Conservation (phyloP, 2,113 vertebrate genomes). For the Macrotus californicus region DNA sequence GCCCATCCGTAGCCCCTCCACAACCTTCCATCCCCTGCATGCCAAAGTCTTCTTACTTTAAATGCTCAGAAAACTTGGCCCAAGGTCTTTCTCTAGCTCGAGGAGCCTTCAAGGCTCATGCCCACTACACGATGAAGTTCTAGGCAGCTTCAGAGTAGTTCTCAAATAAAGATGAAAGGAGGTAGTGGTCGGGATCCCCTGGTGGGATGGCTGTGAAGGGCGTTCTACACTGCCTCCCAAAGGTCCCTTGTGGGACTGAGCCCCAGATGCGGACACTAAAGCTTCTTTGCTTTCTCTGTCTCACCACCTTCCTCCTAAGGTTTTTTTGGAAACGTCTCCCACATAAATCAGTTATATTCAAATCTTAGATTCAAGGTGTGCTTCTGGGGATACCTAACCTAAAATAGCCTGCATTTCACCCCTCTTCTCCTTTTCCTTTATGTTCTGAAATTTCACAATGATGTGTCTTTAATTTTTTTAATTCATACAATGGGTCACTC, state of each 20-base stretch:
- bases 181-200: neutral
- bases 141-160: neutral
- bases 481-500: neutral
- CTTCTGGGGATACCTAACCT: neutral
- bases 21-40: neutral
- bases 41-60: neutral
- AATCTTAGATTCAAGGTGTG: neutral
- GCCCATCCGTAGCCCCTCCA: neutral
- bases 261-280: neutral
- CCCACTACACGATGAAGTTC: neutral
- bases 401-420: neutral
- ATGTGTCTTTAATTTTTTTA: neutral
- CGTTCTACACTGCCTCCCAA: neutral
- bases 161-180: neutral
- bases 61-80: neutral
- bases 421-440: neutral
- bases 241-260: neutral
- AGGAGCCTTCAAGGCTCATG: neutral
- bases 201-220: neutral
- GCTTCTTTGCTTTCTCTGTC: neutral
- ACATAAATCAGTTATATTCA: neutral
- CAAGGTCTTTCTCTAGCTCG: neutral
- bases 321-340: neutral
- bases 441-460: neutral
- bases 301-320: neutral